These are phyloP conservation scores for Otocyon megalotis DNA, from an alignment of 2,113 vertebrate species.

Conservation along the genomic window DNA sequence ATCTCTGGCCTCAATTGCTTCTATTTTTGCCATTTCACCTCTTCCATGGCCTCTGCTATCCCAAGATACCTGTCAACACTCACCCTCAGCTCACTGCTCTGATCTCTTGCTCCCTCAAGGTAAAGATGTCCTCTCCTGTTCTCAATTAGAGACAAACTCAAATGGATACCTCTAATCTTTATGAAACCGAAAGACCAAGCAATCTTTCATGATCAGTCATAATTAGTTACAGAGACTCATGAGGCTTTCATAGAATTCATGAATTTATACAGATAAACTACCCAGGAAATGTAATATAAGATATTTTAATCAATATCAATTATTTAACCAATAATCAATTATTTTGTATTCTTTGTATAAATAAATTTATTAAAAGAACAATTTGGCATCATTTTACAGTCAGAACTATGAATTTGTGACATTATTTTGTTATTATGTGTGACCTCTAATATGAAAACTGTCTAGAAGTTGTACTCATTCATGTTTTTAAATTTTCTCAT, in stretches of 20 bases:
- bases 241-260: not conserved
- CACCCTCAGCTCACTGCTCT: not conserved
- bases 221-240: not conserved
- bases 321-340: too few relatives aligned
- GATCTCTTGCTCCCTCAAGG: not conserved
- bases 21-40: conserved; percentile 57
- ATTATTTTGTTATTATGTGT: not conserved
- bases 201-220: not conserved
- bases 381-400: not conserved
- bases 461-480: not conserved
- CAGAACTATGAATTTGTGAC: not conserved
- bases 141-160: not conserved
- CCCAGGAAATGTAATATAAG: not conserved
- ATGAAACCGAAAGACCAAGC: not conserved
- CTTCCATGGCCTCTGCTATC: not conserved
- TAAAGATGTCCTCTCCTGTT: conserved; percentile 39
- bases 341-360: not conserved
- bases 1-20: not conserved
- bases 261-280: not conserved
- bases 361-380: not conserved
- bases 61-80: conserved; percentile 54
- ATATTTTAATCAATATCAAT: not conserved
- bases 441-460: not conserved
- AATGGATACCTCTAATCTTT: not conserved
- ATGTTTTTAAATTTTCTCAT: not conserved